Evolutionary conservation across 2,888 invertebrate species (phyloP), one percentile per base, ranked within the genome.

Genomic region (Siphlonurus alternatus): DNA sequence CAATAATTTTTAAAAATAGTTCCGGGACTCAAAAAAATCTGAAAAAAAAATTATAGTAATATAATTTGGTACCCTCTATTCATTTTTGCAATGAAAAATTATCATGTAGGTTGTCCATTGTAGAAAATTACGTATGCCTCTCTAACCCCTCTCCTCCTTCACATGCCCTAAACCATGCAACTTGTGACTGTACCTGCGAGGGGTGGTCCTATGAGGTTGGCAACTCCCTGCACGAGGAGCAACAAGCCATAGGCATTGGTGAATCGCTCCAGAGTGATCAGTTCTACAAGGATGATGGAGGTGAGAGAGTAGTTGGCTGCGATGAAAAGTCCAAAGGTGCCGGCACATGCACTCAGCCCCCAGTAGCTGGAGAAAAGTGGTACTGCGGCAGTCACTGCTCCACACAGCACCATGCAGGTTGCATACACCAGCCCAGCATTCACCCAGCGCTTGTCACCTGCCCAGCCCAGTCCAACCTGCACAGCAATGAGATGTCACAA

Each of bases 231-330:
- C 66, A 92, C 89, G 64, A 96, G 78, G 70, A 94, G 78, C 69
- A 90, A 85, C 70, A 97, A 76, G 20, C 96, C 96, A 75, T 95
- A 97, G 18, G 94, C 94, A 67, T 88, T 87, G 2, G 95, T 93
- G 74, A 97, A 94, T 69, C 90, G 85, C 73, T 94, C 93, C 73
- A 96, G 76, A 2, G 93, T 91, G 51, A 95, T 88, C 70, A 95
- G 78, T 72, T 91, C 87, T 59, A 93, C 92, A 68, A 95, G 77
- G 70, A 97, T 85, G 71, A 92, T 89, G 0, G 93, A 92, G 0
- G 93, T 93, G 69, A 95, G 88, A 1, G 93, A 88, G 75, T 93
- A 95, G 66, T 88, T 92, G 69, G 93, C 94, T 61, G 93, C 92
- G 73, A 95, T 93, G 69, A 91, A 88, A 68, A 95, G 80, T 15